Conservation (phyloP, 30 jellyfish, hydroid and myxozoan genomes). For the Catostylus mosaicus region DNA sequence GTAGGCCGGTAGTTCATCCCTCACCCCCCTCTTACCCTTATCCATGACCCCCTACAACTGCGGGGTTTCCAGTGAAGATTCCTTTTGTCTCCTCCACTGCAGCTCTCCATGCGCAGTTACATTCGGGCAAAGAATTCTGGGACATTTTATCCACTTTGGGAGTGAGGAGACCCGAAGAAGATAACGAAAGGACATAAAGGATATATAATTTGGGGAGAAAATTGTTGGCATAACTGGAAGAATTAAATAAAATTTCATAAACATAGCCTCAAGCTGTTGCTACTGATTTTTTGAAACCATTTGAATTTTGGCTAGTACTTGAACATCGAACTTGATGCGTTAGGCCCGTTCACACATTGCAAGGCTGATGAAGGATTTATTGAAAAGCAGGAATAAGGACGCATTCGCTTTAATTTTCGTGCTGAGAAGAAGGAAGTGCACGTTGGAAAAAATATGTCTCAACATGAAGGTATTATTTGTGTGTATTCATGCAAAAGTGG, state of each 20-base stretch:
- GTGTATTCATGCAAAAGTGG: too few species aligned
- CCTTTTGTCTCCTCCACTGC: constrained; percentile 5
- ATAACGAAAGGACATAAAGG: constrained; percentile 7
- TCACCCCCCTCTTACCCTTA: neutral
- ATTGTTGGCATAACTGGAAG: neutral
- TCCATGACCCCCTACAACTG: too few species aligned
- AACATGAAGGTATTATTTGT: constrained; percentile 16
- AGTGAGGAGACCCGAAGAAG: constrained; percentile 19
- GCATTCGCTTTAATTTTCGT: neutral
- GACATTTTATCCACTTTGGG: constrained; percentile 46
- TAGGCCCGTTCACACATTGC: constrained; percentile 20
- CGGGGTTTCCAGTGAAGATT: too few species aligned
- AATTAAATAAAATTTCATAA: too few species aligned
- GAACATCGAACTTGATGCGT: neutral
- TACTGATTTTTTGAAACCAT: neutral
- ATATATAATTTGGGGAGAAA: neutral
- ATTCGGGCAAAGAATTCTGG: constrained; percentile 46
- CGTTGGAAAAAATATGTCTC: constrained; percentile 4
- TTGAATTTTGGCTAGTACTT: neutral
- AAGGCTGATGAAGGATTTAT: constrained; percentile 16
- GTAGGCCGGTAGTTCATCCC: too few species aligned
- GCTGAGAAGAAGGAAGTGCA: constrained; percentile 20
- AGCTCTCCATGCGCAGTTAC: neutral
- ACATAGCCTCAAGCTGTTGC: neutral
- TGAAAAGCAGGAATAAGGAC: constrained; percentile 16